phyloP scores from a whole-genome alignment of 2,113 vertebrate species.

The Melanocharis versteri region DNA sequence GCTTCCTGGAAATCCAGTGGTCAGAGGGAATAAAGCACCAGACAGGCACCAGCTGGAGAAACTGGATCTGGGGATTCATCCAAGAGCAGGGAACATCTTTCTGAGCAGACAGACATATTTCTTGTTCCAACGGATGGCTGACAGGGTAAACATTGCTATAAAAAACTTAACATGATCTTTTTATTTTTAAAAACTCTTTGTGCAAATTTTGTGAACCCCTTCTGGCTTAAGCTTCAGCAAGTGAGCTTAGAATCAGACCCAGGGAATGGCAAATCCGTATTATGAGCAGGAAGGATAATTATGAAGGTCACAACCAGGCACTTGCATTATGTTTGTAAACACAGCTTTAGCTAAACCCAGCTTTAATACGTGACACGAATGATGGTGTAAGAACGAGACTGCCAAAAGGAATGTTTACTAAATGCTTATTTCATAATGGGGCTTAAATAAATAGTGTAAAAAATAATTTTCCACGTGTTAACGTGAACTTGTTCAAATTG shows the following conservation, averaged over 20 bases:
- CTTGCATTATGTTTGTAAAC: not conserved
- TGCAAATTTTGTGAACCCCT: not conserved
- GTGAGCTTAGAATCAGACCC: not conserved
- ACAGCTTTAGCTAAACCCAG: not conserved
- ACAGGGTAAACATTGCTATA: slow-evolving; percentile 28
- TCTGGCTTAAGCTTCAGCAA: not conserved
- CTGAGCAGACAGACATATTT: slow-evolving; percentile 26
- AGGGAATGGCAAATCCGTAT: not conserved
- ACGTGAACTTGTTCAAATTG: not conserved
- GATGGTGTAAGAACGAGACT: slow-evolving; percentile 5
- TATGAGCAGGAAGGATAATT: not conserved
- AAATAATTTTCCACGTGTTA: slow-evolving; percentile 2
- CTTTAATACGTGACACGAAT: slow-evolving; percentile 9
- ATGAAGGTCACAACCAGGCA: not conserved
- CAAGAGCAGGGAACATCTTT: slow-evolving; percentile 40
- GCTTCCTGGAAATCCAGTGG: slow-evolving; percentile 12
- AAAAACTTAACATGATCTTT: not conserved
- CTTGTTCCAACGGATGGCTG: slow-evolving; percentile 14
- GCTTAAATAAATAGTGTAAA: slow-evolving; percentile 53
- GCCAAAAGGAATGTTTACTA: slow-evolving; percentile 1
- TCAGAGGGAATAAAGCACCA: slow-evolving; percentile 16
- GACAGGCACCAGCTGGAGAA: slow-evolving; percentile 44
- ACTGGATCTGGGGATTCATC: slow-evolving; percentile 46
- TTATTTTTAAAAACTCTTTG: not conserved
- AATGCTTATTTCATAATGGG: slow-evolving; percentile 50